These are phyloP conservation scores for Ips nitidus DNA, from an alignment of 1,140 invertebrate genomes.

Conservation along the genomic window DNA sequence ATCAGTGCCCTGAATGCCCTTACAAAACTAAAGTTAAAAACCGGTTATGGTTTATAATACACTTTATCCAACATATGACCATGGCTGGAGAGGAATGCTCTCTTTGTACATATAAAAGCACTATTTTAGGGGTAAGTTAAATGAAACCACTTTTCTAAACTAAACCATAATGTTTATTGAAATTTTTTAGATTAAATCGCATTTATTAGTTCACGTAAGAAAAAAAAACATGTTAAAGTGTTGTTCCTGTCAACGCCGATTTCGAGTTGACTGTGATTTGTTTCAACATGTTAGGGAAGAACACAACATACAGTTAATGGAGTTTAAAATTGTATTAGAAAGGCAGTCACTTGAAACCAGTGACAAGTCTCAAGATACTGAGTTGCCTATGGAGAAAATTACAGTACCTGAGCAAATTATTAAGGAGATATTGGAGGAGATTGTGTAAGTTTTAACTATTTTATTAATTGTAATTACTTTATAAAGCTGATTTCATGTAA, in stretches of 20 bases:
- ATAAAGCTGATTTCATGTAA: no score
- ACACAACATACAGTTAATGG: not conserved
- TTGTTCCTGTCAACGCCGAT: not conserved
- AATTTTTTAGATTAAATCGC: not conserved
- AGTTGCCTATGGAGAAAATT: no score
- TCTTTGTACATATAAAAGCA: not conserved
- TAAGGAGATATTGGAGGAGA: no score
- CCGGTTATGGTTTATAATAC: not conserved
- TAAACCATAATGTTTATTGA: not conserved
- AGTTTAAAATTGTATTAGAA: not conserved
- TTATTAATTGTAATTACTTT: no score
- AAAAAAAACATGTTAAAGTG: not conserved
- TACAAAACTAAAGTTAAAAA: not conserved
- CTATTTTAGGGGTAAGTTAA: slow-evolving; percentile 2
- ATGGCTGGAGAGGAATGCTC: not conserved
- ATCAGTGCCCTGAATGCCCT: not conserved
- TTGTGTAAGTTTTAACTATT: no score
- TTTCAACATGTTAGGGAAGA: not conserved
- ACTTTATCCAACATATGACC: not conserved
- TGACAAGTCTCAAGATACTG: no score
- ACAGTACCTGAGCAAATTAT: no score
- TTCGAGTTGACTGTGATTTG: not conserved
- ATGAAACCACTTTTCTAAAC: not conserved
- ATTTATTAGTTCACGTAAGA: not conserved
- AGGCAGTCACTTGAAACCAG: no score